Evolutionary conservation across 2,113 vertebrate genomes (phyloP).

Genomic region (Panthera tigris): DNA sequence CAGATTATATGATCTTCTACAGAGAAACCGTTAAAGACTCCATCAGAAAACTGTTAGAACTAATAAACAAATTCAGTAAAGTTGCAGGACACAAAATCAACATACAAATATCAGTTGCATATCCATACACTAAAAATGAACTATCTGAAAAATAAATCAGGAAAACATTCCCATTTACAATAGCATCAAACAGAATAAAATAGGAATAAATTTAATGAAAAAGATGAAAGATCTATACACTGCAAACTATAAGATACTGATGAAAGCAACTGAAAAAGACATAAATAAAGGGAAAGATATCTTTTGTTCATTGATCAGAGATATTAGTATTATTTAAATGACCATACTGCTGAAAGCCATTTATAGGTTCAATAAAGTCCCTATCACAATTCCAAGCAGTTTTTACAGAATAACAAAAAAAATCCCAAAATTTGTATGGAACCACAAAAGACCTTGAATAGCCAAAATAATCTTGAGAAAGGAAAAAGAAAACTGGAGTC

Average conservation of each 20-base stretch:
- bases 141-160: neutral
- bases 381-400: neutral
- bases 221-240: neutral
- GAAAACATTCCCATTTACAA: neutral
- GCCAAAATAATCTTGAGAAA: neutral
- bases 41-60: neutral
- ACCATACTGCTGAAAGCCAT: neutral
- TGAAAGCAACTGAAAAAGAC: neutral
- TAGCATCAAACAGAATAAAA: neutral
- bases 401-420: neutral
- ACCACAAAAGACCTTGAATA: neutral
- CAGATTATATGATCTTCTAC: neutral
- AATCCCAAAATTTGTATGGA: neutral
- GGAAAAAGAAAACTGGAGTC: neutral
- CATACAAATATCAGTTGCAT: neutral
- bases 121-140: neutral
- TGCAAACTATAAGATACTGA: neutral
- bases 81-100: neutral
- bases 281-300: neutral
- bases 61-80: neutral
- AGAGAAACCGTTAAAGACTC: neutral
- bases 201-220: neutral
- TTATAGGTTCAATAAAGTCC: neutral
- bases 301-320: neutral
- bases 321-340: neutral